A percentile compares a stretch with the other conserved stretches of the same genome.
Conservation (phyloP, 2,797 vertebrate genomes). For the Anas bernieri region DNA sequence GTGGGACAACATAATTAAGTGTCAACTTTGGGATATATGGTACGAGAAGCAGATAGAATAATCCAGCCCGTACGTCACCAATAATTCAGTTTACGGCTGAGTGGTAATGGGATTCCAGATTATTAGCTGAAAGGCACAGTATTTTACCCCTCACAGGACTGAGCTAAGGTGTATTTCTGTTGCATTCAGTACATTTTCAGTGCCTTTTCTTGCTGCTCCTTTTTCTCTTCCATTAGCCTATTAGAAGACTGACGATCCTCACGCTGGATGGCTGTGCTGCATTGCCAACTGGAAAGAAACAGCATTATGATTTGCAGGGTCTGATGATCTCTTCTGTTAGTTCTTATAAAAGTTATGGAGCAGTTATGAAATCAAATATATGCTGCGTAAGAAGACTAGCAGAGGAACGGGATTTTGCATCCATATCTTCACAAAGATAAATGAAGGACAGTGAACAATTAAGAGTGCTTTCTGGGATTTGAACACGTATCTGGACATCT, state of each 20-base stretch:
- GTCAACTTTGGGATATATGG: conserved; percentile 75
- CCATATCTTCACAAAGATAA: neutral
- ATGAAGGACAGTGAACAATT: neutral
- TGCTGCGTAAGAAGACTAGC: neutral
- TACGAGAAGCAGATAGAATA: conserved; percentile 58
- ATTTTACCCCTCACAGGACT: conserved; percentile 47
- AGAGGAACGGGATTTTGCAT: neutral
- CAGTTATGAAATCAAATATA: neutral
- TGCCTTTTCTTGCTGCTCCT: neutral
- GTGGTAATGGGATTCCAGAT: conserved; percentile 75
- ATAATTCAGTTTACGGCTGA: conserved; percentile 74
- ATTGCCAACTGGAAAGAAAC: conserved; percentile 55
- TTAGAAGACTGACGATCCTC: neutral
- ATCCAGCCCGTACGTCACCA: conserved; percentile 70
- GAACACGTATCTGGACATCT: neutral
- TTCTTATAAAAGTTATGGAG: conserved; percentile 40
- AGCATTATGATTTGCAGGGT: conserved; percentile 8
- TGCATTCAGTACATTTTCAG: neutral
- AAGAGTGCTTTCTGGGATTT: neutral
- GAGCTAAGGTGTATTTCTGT: neutral
- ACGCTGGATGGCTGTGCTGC: neutral
- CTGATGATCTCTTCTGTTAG: neutral
- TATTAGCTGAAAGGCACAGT: conserved; percentile 62
- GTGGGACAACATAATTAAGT: conserved; percentile 80
- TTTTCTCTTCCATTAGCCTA: neutral